phyloP scores from a whole-genome alignment of 2,113 vertebrate species.

The Cyprinodon tularosa region DNA sequence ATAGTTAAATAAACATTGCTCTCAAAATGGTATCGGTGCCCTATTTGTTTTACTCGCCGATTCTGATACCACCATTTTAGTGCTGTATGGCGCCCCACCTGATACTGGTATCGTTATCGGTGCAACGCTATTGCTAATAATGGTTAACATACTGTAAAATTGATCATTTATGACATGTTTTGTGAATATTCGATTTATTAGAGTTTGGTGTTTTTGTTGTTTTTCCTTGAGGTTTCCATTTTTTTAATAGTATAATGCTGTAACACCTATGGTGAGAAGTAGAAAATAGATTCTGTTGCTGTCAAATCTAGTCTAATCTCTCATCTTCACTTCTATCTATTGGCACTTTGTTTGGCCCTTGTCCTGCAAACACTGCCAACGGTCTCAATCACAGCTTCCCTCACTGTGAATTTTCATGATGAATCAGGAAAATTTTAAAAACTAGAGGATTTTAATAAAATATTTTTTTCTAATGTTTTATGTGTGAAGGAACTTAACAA shows the following conservation, averaged over 20 bases:
- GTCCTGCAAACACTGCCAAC: conserved; percentile 53
- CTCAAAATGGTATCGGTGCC: no score
- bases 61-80: no score
- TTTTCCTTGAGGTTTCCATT: not conserved
- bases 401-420: conserved; percentile 32
- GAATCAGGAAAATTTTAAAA: conserved; percentile 12
- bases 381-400: conserved; percentile 10
- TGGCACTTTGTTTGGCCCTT: not conserved
- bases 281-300: not conserved
- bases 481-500: not conserved
- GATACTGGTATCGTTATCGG: no score
- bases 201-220: not conserved
- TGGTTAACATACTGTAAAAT: not conserved
- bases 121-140: not conserved
- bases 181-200: not conserved
- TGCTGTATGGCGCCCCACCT: no score
- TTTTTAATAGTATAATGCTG: not conserved
- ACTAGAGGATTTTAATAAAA: not conserved
- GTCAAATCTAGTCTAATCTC: not conserved
- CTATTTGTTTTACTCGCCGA: no score
- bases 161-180: not conserved
- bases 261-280: not conserved
- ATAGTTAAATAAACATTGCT: no score
- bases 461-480: not conserved
- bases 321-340: not conserved